Percentiles rank a stretch among this genome's conserved stretches.
Conservation (phyloP, 2,888 invertebrate species). For the Pteria penguin region DNA sequence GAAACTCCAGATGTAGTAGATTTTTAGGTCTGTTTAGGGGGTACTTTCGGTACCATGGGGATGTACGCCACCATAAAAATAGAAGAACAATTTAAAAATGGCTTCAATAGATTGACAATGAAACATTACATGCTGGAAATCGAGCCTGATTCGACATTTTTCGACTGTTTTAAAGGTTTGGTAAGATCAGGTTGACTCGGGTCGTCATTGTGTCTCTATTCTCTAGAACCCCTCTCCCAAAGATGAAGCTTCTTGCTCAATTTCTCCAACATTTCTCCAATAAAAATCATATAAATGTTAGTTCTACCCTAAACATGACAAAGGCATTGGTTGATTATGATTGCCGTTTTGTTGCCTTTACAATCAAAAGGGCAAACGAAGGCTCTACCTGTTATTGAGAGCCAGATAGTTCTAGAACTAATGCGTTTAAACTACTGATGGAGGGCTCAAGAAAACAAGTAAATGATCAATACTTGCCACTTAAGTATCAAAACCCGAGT, state of each 20-base stretch:
- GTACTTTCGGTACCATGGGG: neutral
- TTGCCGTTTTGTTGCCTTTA: neutral
- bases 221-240: conserved; percentile 1
- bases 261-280: neutral
- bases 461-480: neutral
- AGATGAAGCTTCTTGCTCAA: conserved; percentile 3
- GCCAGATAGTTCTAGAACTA: neutral
- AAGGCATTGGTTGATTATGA: neutral
- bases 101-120: neutral
- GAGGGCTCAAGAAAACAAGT: neutral
- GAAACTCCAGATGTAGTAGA: too few species aligned
- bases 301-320: conserved; percentile 8
- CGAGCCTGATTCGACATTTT: neutral
- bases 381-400: too few species aligned
- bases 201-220: neutral
- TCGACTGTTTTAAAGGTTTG: neutral
- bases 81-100: neutral
- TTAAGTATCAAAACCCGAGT: neutral
- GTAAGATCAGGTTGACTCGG: neutral
- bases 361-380: neutral
- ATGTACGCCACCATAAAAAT: neutral
- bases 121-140: neutral
- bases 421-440: conserved; percentile 13
- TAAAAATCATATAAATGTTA: neutral
- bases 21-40: neutral